Evolutionary conservation across 1,140 invertebrate genomes (phyloP).

Genomic region (Brachystomella parvula): DNA sequence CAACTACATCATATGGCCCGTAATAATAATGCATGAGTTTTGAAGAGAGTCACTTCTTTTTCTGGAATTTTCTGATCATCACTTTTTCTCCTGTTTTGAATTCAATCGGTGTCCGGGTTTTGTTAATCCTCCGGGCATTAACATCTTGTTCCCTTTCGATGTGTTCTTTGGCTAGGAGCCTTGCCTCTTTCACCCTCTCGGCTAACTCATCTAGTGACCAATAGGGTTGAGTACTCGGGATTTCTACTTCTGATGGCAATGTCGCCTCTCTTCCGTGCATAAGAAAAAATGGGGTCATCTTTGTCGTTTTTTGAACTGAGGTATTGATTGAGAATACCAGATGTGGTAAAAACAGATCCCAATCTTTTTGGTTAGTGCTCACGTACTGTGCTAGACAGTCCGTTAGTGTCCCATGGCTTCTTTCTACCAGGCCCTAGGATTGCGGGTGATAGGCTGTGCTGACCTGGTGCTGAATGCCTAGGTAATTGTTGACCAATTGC

Average conservation of each 20-base stretch:
- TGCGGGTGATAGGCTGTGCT: neutral
- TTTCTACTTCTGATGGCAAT: conserved; percentile 23
- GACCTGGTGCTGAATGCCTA: neutral
- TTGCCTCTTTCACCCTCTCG: neutral
- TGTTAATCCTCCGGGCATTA: neutral
- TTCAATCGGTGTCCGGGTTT: neutral
- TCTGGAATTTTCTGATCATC: neutral
- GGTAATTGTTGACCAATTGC: neutral
- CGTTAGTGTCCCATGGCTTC: too few species aligned
- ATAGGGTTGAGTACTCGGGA: neutral
- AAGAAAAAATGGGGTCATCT: conserved; percentile 36
- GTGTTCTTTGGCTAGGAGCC: neutral
- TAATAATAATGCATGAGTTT: neutral
- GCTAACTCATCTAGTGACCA: neutral
- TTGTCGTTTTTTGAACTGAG: too few species aligned
- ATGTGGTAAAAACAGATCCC: conserved; percentile 39
- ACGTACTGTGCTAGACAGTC: conserved; percentile 27
- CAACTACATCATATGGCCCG: neutral
- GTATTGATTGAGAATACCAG: conserved; percentile 39
- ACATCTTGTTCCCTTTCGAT: too few species aligned
- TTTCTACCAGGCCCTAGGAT: neutral
- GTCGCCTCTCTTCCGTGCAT: conserved; percentile 36
- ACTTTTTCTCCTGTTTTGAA: neutral
- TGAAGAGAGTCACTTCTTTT: too few species aligned
- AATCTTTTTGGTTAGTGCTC: too few species aligned